Evolutionary conservation across 2,888 invertebrate species (phyloP).

Genomic region (Hypsopygia costalis): DNA sequence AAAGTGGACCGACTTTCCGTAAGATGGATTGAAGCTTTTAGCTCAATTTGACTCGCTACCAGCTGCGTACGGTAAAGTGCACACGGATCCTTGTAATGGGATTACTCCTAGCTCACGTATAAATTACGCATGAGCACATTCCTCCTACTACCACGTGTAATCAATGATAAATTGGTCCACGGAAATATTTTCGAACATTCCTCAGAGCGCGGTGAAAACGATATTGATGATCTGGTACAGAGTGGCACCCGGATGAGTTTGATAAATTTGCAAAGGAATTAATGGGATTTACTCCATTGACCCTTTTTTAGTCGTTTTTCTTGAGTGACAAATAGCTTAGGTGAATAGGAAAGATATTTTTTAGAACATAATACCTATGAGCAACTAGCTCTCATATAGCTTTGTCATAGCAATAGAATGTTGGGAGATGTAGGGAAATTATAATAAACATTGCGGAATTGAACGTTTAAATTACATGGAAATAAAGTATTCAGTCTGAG

Average conservation of each 20-base stretch:
- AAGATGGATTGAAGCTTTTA: conserved; percentile 75
- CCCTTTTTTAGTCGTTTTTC: not conserved
- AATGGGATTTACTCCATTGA: conserved; percentile 1
- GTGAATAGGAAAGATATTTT: not conserved
- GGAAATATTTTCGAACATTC: conserved; percentile 22
- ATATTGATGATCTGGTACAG: not conserved
- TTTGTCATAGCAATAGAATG: conserved; percentile 3
- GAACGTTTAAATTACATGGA: conserved; percentile 4
- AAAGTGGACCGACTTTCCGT: conserved; percentile 62
- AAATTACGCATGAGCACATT: conserved; percentile 50
- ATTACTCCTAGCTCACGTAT: conserved; percentile 49
- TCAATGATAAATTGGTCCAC: conserved; percentile 30
- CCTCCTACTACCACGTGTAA: conserved; percentile 31
- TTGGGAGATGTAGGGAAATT: not conserved
- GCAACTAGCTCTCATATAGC: conserved; percentile 1
- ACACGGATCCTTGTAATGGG: conserved; percentile 41
- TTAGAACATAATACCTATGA: conserved; percentile 1
- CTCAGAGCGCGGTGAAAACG: conserved; percentile 1
- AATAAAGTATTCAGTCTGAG: no score
- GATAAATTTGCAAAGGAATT: conserved; percentile 4
- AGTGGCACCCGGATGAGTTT: not conserved
- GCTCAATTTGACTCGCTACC: conserved; percentile 57
- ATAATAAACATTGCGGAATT: conserved; percentile 4
- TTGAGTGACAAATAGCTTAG: not conserved
- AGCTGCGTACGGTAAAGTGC: conserved; percentile 57